Evolutionary conservation across 2,888 invertebrate genomes (phyloP).

Genomic region (Stenchaetothrips biformis): DNA sequence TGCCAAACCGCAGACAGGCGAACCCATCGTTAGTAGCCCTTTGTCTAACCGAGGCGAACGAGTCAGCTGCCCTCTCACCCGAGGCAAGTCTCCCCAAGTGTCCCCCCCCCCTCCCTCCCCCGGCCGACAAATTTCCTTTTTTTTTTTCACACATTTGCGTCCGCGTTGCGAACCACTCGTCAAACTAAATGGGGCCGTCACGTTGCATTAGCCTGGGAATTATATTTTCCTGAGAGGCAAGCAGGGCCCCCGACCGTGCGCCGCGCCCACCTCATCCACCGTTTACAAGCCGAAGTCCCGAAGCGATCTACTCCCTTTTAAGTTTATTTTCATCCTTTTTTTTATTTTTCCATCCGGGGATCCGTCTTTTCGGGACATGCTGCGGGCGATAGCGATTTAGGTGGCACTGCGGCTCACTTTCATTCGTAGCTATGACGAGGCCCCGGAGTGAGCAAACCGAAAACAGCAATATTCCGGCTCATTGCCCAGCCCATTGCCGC

Average conservation of each 20-base stretch:
- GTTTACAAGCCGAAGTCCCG: background rate
- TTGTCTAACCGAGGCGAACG: background rate
- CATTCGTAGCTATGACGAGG: background rate
- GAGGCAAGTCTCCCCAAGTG: too few relatives aligned
- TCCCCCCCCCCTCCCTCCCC: too few relatives aligned
- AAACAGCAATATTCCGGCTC: conserved; percentile 23
- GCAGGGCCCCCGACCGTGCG: background rate
- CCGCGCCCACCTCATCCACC: background rate
- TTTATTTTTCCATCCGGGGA: background rate
- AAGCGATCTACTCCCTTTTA: background rate
- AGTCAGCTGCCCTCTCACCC: too few relatives aligned
- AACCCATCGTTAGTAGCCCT: background rate
- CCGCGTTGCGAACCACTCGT: too few relatives aligned
- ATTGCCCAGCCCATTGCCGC: background rate
- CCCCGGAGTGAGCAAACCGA: background rate
- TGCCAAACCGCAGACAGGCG: background rate
- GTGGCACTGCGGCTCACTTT: background rate
- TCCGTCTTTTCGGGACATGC: background rate
- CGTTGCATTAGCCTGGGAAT: too few relatives aligned
- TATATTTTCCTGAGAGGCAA: too few relatives aligned
- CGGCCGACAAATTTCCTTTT: too few relatives aligned
- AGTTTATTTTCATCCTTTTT: background rate
- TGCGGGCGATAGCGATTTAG: background rate
- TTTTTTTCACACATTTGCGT: too few relatives aligned
- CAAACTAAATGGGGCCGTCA: too few relatives aligned